Conservation (phyloP, 2,888 invertebrate genomes). For the Unio pictorum region DNA sequence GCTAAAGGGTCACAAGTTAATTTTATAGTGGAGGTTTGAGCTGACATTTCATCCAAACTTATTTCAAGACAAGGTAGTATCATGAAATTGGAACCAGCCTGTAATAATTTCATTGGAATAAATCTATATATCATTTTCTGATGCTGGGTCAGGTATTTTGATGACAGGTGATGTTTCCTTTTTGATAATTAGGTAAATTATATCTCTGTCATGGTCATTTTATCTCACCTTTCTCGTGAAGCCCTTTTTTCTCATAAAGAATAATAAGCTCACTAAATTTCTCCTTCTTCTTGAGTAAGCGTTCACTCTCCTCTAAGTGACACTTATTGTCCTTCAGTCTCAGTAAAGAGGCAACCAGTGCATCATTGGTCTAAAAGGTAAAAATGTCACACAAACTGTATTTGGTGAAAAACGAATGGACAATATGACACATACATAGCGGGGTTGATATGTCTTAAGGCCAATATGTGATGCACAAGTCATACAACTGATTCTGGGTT, state of each 20-base stretch:
- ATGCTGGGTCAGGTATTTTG: no score
- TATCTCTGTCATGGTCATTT: no score
- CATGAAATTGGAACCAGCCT: no score
- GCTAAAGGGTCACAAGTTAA: no score
- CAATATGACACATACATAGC: not conserved
- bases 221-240: constrained; percentile 82
- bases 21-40: no score
- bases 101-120: not conserved
- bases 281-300: constrained; percentile 86
- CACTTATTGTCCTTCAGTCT: constrained; percentile 89
- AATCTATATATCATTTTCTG: no score
- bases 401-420: not conserved
- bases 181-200: no score
- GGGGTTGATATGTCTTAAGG: not conserved
- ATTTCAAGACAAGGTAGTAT: no score
- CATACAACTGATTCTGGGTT: no score
- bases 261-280: constrained; percentile 95
- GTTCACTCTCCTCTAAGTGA: constrained; percentile 93
- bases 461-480: no score
- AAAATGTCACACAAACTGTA: not conserved
- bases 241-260: constrained; percentile 93
- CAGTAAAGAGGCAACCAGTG: constrained; percentile 90
- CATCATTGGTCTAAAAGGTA: constrained; percentile 88
- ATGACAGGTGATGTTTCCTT: no score
- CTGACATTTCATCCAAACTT: no score